A percentile compares a stretch with the other conserved stretches of the same genome.
Conservation (phyloP, 1,140 invertebrate species). For the Aleiodes sp. region DNA sequence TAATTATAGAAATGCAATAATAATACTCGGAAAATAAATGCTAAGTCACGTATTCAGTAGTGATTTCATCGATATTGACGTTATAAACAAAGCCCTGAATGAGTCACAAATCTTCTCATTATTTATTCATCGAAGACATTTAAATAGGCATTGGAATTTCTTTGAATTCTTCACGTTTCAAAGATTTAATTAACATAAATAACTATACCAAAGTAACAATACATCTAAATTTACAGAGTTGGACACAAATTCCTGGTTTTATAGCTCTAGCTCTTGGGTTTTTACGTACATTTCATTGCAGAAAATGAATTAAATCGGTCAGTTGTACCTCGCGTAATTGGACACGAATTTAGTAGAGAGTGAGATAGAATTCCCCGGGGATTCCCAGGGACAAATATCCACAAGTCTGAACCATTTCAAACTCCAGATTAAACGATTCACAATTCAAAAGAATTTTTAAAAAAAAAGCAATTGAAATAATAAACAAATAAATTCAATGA, state of each 20-base stretch:
- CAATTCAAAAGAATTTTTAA: too few species aligned
- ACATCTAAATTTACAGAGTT: too few species aligned
- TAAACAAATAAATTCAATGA: too few species aligned
- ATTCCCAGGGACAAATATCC: neutral
- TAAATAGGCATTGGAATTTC: neutral
- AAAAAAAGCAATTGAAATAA: too few species aligned
- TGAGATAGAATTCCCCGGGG: neutral
- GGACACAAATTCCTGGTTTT: too few species aligned
- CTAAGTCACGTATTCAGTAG: neutral
- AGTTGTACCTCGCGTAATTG: neutral
- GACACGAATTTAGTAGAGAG: neutral
- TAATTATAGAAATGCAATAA: neutral
- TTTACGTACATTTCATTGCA: too few species aligned
- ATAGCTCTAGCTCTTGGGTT: too few species aligned
- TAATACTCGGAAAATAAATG: neutral
- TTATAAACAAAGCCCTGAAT: neutral
- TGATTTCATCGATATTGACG: neutral
- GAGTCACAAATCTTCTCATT: neutral
- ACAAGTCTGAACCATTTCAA: neutral
- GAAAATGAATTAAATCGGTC: neutral
- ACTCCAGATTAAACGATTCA: too few species aligned
- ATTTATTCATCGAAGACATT: neutral
- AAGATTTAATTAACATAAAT: neutral
- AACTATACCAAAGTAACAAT: too few species aligned
- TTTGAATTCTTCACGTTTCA: neutral